A percentile compares a stretch with the other conserved stretches of the same genome.
Conservation (phyloP, 2,888 invertebrate species). For the Strigamia crassipes region DNA sequence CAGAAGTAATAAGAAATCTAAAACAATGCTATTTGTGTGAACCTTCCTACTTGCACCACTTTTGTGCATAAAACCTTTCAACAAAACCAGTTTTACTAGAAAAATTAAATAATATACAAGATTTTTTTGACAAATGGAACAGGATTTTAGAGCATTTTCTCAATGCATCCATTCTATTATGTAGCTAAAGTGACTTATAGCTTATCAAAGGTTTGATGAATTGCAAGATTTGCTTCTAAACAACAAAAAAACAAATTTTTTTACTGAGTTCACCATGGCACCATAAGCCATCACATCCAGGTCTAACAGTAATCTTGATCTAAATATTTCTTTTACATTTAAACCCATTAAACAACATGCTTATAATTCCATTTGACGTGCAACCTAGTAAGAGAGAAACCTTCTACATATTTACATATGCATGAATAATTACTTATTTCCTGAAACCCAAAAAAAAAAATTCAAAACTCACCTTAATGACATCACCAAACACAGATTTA, state of each 20-base stretch:
- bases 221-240: neutral
- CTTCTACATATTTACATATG: neutral
- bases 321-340: neutral
- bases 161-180: too few relatives aligned
- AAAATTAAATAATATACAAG: too few relatives aligned
- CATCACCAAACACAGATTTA: neutral
- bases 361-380: neutral
- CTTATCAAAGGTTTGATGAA: too few relatives aligned
- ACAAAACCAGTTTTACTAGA: too few relatives aligned
- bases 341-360: neutral
- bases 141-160: too few relatives aligned
- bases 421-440: neutral
- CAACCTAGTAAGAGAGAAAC: slow-evolving; percentile 21
- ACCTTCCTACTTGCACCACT: too few relatives aligned
- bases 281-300: neutral
- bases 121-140: too few relatives aligned
- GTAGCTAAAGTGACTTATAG: too few relatives aligned
- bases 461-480: neutral
- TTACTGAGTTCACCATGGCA: neutral
- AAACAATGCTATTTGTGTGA: too few relatives aligned
- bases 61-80: too few relatives aligned
- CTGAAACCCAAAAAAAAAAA: neutral
- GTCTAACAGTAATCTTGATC: neutral
- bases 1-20: too few relatives aligned
- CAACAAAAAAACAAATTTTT: neutral